phyloP scores from a whole-genome alignment of 2,113 vertebrate species.

The Triplophysa siluroides region DNA sequence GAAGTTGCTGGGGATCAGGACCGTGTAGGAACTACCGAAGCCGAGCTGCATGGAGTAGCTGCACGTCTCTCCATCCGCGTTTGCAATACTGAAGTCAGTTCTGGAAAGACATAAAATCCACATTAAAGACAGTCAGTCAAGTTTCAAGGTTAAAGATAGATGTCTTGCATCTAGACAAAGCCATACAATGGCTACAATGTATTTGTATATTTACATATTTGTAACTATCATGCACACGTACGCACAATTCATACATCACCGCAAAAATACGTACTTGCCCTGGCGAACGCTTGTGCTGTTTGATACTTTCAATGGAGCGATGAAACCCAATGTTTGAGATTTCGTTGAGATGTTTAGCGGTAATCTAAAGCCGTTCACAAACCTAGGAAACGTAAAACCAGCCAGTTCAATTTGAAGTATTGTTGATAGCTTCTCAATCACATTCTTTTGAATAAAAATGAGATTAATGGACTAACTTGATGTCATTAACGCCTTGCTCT shows the following conservation, averaged over 20 bases:
- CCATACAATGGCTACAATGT: no score
- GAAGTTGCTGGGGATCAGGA: constrained; percentile 70
- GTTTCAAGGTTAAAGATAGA: neutral
- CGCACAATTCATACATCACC: neutral
- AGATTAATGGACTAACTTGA: constrained; percentile 69
- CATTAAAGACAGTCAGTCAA: neutral
- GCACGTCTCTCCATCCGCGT: constrained; percentile 3
- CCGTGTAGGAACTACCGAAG: constrained; percentile 83
- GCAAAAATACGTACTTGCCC: constrained; percentile 63
- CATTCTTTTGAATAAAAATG: neutral
- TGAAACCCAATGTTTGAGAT: rapidly evolving
- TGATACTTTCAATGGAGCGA: constrained; percentile 52
- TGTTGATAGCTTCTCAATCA: neutral
- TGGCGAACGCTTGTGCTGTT: constrained; percentile 26
- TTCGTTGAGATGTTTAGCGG: constrained; percentile 50
- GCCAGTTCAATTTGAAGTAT: no score
- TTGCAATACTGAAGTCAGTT: constrained; percentile 43
- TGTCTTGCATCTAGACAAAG: neutral
- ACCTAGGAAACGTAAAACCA: constrained; percentile 49
- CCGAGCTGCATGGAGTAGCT: constrained; percentile 49
- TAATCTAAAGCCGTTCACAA: constrained; percentile 55
- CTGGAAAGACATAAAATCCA: constrained; percentile 50
- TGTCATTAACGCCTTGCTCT: constrained; percentile 72
- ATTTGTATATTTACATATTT: neutral
- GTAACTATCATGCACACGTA: neutral